phyloP scores from a whole-genome alignment of 2,888 invertebrate species.

The Elysia crispata region DNA sequence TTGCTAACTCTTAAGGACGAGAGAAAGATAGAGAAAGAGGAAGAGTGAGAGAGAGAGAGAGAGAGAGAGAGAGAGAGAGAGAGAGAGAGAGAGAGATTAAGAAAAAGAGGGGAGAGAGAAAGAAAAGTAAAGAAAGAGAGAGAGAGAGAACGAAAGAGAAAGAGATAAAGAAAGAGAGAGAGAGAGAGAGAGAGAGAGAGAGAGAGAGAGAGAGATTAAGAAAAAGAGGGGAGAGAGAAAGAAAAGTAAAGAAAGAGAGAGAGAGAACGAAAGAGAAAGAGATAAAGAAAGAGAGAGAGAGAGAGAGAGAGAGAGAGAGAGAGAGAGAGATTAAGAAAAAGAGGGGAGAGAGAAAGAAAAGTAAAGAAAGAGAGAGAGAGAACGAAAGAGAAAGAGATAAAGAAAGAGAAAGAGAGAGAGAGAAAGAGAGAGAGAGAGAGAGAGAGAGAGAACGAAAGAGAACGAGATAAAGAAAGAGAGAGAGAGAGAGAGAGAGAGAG shows the following conservation, averaged over 20 bases:
- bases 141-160: slow-evolving; percentile 1
- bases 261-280: neutral
- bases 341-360: too few species aligned
- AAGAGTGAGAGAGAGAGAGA: too few species aligned
- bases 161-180: neutral
- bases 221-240: neutral
- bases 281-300: neutral
- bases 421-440: slow-evolving; percentile 15
- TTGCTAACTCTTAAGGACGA: too few species aligned
- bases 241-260: slow-evolving; percentile 9
- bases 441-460: too few species aligned
- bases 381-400: too few species aligned
- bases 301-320: slow-evolving; percentile 11
- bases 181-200: slow-evolving; percentile 27
- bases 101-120: neutral
- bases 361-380: too few species aligned
- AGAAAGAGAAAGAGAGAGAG: slow-evolving; percentile 23
- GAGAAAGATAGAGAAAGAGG: too few species aligned
- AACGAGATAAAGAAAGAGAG: neutral
- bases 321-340: too few species aligned
- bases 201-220: neutral
- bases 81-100: too few species aligned
- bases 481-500: neutral
- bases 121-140: neutral
- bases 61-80: too few species aligned